phyloP scores from a whole-genome alignment of 2,113 vertebrate genomes.

The Microcebus griseorufus region DNA sequence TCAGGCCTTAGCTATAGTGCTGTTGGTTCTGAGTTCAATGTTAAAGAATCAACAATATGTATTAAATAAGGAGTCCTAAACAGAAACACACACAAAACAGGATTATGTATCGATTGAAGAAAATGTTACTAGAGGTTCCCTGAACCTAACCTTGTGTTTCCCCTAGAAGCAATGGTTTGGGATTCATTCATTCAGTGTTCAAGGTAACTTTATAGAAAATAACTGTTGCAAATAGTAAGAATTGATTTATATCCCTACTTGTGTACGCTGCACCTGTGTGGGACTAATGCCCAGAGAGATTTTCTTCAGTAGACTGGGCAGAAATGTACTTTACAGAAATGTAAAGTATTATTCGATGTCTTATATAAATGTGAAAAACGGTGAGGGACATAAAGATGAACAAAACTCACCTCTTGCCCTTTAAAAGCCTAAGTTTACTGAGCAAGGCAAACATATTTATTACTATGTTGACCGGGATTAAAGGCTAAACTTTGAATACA shows the following conservation, averaged over 20 bases:
- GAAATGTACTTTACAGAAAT: neutral
- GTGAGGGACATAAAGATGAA: neutral
- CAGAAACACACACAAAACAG: neutral
- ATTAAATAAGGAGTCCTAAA: neutral
- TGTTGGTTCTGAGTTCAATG: neutral
- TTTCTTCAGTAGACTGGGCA: neutral
- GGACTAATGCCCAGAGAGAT: neutral
- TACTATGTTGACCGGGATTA: neutral
- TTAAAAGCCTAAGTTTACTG: neutral
- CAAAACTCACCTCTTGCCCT: neutral
- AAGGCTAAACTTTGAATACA: neutral
- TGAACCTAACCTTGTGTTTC: neutral
- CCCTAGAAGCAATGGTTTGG: neutral
- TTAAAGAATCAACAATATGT: neutral
- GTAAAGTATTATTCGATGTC: neutral
- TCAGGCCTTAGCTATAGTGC: neutral
- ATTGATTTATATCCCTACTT: neutral
- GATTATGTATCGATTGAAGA: neutral
- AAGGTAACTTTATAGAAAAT: neutral
- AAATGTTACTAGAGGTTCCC: neutral
- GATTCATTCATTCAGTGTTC: neutral
- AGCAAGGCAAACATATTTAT: neutral
- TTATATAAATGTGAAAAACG: neutral
- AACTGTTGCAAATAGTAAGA: neutral
- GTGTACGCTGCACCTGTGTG: neutral